Conservation (phyloP, 2,888 invertebrate genomes). For the Tipula helvola region DNA sequence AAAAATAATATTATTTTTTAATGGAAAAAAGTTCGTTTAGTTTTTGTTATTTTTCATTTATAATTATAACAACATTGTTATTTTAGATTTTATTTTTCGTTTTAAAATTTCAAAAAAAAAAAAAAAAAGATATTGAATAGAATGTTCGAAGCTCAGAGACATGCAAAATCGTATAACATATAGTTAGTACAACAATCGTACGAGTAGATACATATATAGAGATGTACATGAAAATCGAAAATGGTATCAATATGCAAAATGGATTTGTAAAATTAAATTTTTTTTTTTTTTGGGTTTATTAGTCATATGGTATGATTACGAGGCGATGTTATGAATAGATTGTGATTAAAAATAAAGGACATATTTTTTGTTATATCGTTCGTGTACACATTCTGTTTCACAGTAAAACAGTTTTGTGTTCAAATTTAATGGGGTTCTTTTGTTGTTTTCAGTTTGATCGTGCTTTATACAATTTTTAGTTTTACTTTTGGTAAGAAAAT, state of each 20-base stretch:
- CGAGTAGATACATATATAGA: neutral
- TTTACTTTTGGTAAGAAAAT: neutral
- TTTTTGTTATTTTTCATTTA: neutral
- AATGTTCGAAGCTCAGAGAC: neutral
- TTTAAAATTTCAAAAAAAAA: neutral
- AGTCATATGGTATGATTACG: neutral
- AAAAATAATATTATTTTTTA: neutral
- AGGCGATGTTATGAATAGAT: neutral
- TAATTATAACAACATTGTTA: conserved; percentile 4
- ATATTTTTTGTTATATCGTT: neutral
- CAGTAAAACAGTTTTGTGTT: neutral
- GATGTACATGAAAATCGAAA: neutral
- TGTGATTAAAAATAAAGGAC: neutral
- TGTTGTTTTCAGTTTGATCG: neutral
- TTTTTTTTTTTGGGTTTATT: neutral
- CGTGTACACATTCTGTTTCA: neutral
- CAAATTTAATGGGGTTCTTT: neutral
- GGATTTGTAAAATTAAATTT: neutral
- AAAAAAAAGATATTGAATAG: neutral
- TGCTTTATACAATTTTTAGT: neutral
- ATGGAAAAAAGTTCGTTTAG: neutral
- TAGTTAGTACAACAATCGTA: neutral
- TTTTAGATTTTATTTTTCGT: neutral
- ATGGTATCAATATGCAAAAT: neutral
- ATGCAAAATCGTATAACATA: neutral